phyloP scores from a whole-genome alignment of 2,113 vertebrate species.

The Mandrillus leucophaeus region DNA sequence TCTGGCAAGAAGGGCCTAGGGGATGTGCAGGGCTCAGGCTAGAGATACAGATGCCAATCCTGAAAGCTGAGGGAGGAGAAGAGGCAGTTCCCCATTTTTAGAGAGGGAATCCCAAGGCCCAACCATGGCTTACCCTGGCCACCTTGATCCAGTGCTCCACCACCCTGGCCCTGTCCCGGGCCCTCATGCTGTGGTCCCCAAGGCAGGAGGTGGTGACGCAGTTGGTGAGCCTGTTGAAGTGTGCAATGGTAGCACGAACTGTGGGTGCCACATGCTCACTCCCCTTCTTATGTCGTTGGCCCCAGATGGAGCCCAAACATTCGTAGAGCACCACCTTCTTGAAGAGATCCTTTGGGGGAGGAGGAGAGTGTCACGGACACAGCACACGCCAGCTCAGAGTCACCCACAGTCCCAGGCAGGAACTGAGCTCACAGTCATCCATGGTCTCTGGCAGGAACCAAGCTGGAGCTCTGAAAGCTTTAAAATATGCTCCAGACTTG shows the following conservation, averaged over 20 bases:
- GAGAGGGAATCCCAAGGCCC: accelerated
- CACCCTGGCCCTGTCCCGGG: conserved; percentile 89
- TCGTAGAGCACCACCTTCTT: conserved; percentile 95
- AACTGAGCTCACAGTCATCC: too few species aligned
- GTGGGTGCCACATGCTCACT: conserved; percentile 93
- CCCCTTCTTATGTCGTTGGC: conserved; percentile 92
- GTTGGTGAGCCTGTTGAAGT: conserved; percentile 86
- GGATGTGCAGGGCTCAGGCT: not conserved
- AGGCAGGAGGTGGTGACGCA: conserved; percentile 88
- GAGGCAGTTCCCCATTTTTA: too few species aligned
- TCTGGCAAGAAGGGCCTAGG: not conserved
- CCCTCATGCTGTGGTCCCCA: conserved; percentile 87
- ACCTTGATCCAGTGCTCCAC: conserved; percentile 94
- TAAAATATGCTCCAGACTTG: not conserved
- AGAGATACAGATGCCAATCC: too few species aligned
- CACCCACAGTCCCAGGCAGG: not conserved
- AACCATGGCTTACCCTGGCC: conserved; percentile 85
- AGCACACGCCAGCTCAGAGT: not conserved
- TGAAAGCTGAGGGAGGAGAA: not conserved
- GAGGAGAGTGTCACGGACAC: not conserved
- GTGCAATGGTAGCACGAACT: conserved; percentile 91
- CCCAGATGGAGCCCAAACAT: conserved; percentile 94
- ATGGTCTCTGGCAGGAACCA: too few species aligned
- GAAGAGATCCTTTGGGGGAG: conserved; percentile 88
- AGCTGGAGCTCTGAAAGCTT: too few species aligned